These are phyloP conservation scores for Harpegnathos saltator DNA, from an alignment of 1,140 invertebrate genomes.

Conservation along the genomic window DNA sequence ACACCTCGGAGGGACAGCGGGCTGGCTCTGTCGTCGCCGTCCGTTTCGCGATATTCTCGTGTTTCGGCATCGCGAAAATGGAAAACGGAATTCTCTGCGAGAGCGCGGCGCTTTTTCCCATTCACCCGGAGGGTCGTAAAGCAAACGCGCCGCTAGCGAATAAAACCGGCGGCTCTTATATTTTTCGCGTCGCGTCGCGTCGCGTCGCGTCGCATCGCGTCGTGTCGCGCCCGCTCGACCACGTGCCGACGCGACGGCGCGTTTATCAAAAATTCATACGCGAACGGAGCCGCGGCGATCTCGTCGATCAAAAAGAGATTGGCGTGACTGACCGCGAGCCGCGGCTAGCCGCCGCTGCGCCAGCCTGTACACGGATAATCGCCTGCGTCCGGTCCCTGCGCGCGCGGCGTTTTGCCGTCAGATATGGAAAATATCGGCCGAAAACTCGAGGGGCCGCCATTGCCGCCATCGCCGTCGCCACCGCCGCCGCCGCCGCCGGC, in stretches of 20 bases:
- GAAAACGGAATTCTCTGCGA: constrained; percentile 38
- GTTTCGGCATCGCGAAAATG: constrained; percentile 48
- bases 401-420: neutral
- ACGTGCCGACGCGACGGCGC: constrained; percentile 26
- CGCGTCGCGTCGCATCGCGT: no score
- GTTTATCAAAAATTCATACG: constrained; percentile 57
- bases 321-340: constrained; percentile 23
- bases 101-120: constrained; percentile 6
- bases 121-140: constrained; percentile 55
- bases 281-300: constrained; percentile 23
- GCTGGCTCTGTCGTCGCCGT: neutral
- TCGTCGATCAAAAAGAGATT: constrained; percentile 45
- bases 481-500: no score
- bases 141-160: constrained; percentile 45
- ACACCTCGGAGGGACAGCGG: constrained; percentile 19
- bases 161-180: constrained; percentile 44
- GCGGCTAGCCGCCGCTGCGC: neutral
- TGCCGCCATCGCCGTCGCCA: neutral
- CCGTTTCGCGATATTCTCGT: constrained; percentile 26
- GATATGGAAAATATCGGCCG: constrained; percentile 23
- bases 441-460: constrained; percentile 37
- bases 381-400: neutral
- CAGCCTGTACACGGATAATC: constrained; percentile 4
- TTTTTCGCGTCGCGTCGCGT: constrained; percentile 38
- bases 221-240: constrained; percentile 29